Percentiles rank a stretch among this genome's conserved stretches.
phyloP scores from a whole-genome alignment of 2,888 invertebrate species.

The Carterocephalus palaemon region DNA sequence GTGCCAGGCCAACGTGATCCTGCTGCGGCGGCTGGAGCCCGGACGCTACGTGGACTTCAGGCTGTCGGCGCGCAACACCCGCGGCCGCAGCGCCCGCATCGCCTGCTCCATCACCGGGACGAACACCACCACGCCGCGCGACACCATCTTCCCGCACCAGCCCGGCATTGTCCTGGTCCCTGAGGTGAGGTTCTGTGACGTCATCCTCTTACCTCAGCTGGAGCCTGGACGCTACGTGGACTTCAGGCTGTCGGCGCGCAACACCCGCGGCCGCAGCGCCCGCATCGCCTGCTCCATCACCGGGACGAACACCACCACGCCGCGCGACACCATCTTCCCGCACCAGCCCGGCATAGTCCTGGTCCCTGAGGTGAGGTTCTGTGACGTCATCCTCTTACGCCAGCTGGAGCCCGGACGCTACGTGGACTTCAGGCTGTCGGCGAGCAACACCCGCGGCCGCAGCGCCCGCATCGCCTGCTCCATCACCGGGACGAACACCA shows the following conservation, averaged over 20 bases:
- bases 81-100: slow-evolving; percentile 86
- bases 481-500: slow-evolving; percentile 90
- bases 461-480: slow-evolving; percentile 87
- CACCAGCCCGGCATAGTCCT: slow-evolving; percentile 87
- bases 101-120: slow-evolving; percentile 90
- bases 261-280: slow-evolving; percentile 87
- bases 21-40: slow-evolving; percentile 86
- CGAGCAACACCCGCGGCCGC: slow-evolving; percentile 87
- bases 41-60: slow-evolving; percentile 92
- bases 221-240: slow-evolving; percentile 91
- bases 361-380: slow-evolving; percentile 85
- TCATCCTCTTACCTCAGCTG: slow-evolving; percentile 63
- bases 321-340: slow-evolving; percentile 89
- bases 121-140: slow-evolving; percentile 89
- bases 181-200: slow-evolving; percentile 82
- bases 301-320: slow-evolving; percentile 90
- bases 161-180: slow-evolving; percentile 86
- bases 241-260: slow-evolving; percentile 85
- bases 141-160: slow-evolving; percentile 89
- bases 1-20: slow-evolving; percentile 92
- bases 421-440: slow-evolving; percentile 87
- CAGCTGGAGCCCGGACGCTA: slow-evolving; percentile 88
- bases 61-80: slow-evolving; percentile 85
- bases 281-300: slow-evolving; percentile 88
- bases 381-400: neutral